Conservation (phyloP, 2,113 vertebrate genomes). For the Labrus mixtus region DNA sequence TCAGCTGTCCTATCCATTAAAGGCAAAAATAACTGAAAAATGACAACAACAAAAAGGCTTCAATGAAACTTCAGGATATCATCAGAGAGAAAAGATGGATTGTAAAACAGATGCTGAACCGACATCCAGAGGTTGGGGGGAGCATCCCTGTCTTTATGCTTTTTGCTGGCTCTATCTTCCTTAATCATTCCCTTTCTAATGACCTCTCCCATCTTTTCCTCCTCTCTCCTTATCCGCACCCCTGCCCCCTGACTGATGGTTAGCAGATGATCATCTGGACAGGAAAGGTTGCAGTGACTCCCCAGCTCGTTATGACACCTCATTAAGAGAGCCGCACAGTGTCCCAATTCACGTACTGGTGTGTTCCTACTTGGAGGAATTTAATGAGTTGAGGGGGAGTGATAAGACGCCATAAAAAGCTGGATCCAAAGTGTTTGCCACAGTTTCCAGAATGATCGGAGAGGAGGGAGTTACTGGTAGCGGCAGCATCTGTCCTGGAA, state of each 20-base stretch:
- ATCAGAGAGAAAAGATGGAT: no score
- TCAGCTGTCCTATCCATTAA: no score
- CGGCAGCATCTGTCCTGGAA: slow-evolving; percentile 57
- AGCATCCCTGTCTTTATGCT: slow-evolving; percentile 35
- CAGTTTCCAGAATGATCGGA: slow-evolving; percentile 25
- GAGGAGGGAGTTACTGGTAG: slow-evolving; percentile 32
- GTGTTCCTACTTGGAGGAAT: slow-evolving; percentile 44
- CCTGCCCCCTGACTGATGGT: slow-evolving; percentile 64
- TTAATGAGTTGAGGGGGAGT: slow-evolving; percentile 56
- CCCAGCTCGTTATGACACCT: slow-evolving; percentile 53
- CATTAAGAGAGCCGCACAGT: slow-evolving; percentile 60
- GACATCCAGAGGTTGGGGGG: background rate
- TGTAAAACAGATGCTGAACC: no score
- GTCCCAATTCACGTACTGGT: slow-evolving; percentile 50
- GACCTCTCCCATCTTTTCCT: slow-evolving; percentile 35
- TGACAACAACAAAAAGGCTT: no score
- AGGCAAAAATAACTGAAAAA: no score
- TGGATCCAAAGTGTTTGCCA: slow-evolving; percentile 41
- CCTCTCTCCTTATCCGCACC: slow-evolving; percentile 39
- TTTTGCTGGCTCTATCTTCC: slow-evolving; percentile 58
- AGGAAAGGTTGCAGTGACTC: slow-evolving; percentile 76
- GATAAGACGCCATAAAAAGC: slow-evolving; percentile 44
- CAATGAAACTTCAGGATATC: no score
- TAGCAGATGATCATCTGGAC: slow-evolving; percentile 70
- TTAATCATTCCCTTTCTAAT: slow-evolving; percentile 69